A percentile compares a stretch with the other conserved stretches of the same genome.
These are phyloP conservation scores for Hydropsyche betteni DNA, from an alignment of 2,888 invertebrate species.

Conservation along the genomic window DNA sequence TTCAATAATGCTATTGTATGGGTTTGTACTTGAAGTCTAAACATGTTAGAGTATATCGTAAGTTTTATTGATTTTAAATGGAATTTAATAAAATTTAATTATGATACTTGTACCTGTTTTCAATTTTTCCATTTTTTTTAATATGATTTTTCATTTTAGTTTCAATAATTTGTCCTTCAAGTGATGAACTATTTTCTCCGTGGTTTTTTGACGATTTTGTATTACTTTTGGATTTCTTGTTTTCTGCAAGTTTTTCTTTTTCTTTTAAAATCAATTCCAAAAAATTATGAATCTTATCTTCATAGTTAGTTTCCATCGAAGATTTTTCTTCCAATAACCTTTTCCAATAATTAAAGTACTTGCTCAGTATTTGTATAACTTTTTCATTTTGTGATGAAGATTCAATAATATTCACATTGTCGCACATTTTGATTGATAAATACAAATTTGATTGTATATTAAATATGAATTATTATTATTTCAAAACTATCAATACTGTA, in stretches of 20 bases:
- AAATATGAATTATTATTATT: too few species aligned
- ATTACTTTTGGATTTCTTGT: slow-evolving; percentile 23
- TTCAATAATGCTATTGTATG: slow-evolving; percentile 78
- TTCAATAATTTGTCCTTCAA: neutral
- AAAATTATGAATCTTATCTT: slow-evolving; percentile 47
- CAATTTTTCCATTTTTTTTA: slow-evolving; percentile 32
- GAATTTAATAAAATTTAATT: too few species aligned
- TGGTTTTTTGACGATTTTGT: neutral
- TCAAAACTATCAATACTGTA: too few species aligned
- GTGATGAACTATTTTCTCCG: neutral
- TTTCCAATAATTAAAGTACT: slow-evolving; percentile 47
- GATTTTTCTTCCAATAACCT: slow-evolving; percentile 27
- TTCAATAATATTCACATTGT: too few species aligned
- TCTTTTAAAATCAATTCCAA: slow-evolving; percentile 43
- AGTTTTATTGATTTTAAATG: too few species aligned
- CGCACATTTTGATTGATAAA: too few species aligned
- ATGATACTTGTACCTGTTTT: slow-evolving; percentile 40
- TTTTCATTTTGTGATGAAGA: neutral
- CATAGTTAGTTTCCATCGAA: slow-evolving; percentile 16
- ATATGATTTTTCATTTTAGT: slow-evolving; percentile 12
- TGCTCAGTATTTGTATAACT: slow-evolving; percentile 29
- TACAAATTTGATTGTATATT: too few species aligned
- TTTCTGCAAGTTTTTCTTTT: slow-evolving; percentile 43
- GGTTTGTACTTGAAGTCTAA: slow-evolving; percentile 74
- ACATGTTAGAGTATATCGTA: too few species aligned